Evolutionary conservation across 1,140 invertebrate species (phyloP).

Genomic region (Macrosteles quadrilineatus): DNA sequence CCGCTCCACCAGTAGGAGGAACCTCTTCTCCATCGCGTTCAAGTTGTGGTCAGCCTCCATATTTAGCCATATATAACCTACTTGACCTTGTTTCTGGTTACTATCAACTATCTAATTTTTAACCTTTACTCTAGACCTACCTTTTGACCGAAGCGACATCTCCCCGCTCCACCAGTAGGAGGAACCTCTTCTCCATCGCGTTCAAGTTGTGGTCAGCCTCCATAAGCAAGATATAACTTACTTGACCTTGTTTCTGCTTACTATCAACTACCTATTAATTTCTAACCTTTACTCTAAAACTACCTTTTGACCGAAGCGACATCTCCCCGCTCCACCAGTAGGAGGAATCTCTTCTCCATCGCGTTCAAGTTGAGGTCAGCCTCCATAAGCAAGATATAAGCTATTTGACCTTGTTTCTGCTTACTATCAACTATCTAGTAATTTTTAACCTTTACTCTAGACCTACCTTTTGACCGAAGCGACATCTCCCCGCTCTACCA

Average conservation of each 20-base stretch:
- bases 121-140: too few relatives aligned
- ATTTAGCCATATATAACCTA: constrained; percentile 42
- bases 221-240: constrained; percentile 42
- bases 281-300: too few relatives aligned
- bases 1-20: constrained; percentile 76
- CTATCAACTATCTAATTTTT: too few relatives aligned
- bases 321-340: too few relatives aligned
- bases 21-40: constrained; percentile 79
- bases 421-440: too few relatives aligned
- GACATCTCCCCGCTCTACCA: constrained; percentile 83
- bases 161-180: constrained; percentile 79
- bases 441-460: too few relatives aligned
- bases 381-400: too few relatives aligned
- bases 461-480: constrained; percentile 80
- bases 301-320: too few relatives aligned
- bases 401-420: too few relatives aligned
- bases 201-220: constrained; percentile 56
- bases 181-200: constrained; percentile 78
- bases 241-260: constrained; percentile 45
- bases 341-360: too few relatives aligned
- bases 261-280: constrained; percentile 52
- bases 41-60: constrained; percentile 50
- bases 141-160: constrained; percentile 80
- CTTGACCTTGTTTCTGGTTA: constrained; percentile 45
- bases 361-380: too few relatives aligned